Evolutionary conservation across 2,113 vertebrate species (phyloP), one percentile per base, ranked within the genome.

Genomic region (Rhinolophus sinicus): DNA sequence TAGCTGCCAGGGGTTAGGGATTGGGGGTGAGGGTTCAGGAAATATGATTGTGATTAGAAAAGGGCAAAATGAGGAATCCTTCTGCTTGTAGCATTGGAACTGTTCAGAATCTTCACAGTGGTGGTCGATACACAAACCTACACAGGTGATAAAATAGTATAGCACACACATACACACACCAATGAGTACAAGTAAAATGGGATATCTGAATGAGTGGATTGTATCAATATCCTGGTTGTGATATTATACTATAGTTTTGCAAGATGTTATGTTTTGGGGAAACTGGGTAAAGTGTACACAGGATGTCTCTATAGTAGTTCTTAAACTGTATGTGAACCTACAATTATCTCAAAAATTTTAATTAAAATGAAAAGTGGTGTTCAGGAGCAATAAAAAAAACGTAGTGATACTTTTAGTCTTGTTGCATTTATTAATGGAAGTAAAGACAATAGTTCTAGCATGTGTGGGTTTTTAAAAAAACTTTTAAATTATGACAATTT

Each of bases 281-380:
- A 86, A 95, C 38, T 80, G 33, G 38, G 26, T 21, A 69, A 50
- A 84, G 78, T 58, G 28, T 78, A 67, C 18, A 24, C 80, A 65
- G 58, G 30, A 13, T 76, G n/a, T 82, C 33, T 70, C 52, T 95
- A 24, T 87, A 73, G 35, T 86, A 90, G 75, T 90, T 90, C 40
- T 93, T 86, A 86, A 50, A 52, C 9, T 60, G 24, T 54, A 38
- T 62, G 35, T 89, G 73, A 90, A 76, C 58, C 85, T 89, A 86
- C 4, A 26, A 56, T 90, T 75, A 64, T 35, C 35, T 93, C n/a
- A 76, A 77, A 44, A 50, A n/a, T 90, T 93, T 33, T 83, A 80
- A 54, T 70, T 38, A 78, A 88, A 95, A 94, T 92, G 28, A 83
- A 78, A 88, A 93, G 60, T 81, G 58, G n/a, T 78, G 24, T 87